Conservation (phyloP, 1,140 invertebrate species). For the Xylocopa sonorina region DNA sequence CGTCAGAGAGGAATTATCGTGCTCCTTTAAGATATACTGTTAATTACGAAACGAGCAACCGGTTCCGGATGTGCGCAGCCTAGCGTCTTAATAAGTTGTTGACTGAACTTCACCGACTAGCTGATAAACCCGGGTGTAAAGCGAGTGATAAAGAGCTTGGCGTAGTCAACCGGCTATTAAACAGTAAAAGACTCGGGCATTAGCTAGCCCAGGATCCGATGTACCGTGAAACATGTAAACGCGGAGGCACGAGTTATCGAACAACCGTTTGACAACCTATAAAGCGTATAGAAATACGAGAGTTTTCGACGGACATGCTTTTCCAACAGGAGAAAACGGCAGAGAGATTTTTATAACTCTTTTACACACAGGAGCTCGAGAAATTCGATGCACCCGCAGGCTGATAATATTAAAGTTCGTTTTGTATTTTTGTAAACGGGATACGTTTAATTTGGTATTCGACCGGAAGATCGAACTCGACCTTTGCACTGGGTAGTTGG, state of each 20-base stretch:
- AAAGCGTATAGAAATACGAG: neutral
- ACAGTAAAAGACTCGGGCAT: conserved; percentile 23
- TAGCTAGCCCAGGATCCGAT: conserved; percentile 7
- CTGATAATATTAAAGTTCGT: neutral
- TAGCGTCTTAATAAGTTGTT: conserved; percentile 29
- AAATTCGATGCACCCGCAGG: neutral
- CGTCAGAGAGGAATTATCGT: conserved; percentile 3
- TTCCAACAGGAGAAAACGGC: neutral
- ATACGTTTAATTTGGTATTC: neutral
- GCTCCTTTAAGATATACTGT: conserved; percentile 18
- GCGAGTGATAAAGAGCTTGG: conserved; percentile 24
- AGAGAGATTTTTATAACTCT: neutral
- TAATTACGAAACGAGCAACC: conserved; percentile 36
- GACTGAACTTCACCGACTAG: conserved; percentile 21
- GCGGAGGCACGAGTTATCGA: conserved; percentile 7
- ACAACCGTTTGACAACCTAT: neutral
- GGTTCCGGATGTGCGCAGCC: neutral
- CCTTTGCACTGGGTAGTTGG: neutral
- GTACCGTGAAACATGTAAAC: conserved; percentile 16
- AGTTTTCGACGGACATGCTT: neutral
- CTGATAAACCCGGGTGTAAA: conserved; percentile 25
- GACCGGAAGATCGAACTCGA: neutral
- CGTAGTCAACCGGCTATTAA: conserved; percentile 25
- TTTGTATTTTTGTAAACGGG: neutral
- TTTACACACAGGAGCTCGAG: too few species aligned